These are phyloP conservation scores for Standfussiana lucernea DNA, from an alignment of 2,888 invertebrate species.

Conservation along the genomic window DNA sequence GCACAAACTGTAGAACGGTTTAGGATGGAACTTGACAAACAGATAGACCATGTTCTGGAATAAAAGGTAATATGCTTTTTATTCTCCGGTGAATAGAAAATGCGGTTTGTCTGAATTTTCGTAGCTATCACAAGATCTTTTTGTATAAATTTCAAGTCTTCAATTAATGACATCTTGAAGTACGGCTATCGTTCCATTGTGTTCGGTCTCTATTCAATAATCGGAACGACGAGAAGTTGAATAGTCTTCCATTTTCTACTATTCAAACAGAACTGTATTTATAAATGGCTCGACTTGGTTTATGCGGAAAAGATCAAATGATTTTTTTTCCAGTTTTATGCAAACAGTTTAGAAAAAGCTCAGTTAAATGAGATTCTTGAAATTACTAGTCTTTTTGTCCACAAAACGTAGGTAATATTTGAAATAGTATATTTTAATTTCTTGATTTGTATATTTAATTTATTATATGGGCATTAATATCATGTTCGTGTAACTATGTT, in stretches of 20 bases:
- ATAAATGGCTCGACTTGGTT: slow-evolving; percentile 29
- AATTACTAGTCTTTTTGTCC: neutral
- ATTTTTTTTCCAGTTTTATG: neutral
- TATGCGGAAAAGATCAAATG: slow-evolving; percentile 4
- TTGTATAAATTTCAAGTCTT: slow-evolving; percentile 40
- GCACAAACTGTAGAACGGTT: neutral
- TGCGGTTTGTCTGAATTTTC: slow-evolving; percentile 10
- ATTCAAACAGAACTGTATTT: slow-evolving; percentile 34
- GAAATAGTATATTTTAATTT: neutral
- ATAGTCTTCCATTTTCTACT: slow-evolving; percentile 38
- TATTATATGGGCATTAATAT: neutral
- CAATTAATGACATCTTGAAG: slow-evolving; percentile 44
- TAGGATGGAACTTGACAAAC: neutral
- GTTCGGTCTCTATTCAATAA: slow-evolving; percentile 35
- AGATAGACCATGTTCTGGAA: neutral
- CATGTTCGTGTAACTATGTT: neutral
- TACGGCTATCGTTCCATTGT: slow-evolving; percentile 45
- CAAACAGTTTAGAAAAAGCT: slow-evolving; percentile 10
- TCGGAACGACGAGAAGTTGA: slow-evolving; percentile 12
- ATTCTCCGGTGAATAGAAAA: slow-evolving; percentile 5
- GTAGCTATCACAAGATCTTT: slow-evolving; percentile 25
- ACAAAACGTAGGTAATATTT: neutral
- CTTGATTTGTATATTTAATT: neutral
- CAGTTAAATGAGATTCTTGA: neutral
- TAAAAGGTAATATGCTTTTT: neutral